Percentiles rank a stretch among this genome's conserved stretches.
Conservation (phyloP, 2,888 invertebrate species). For the Zelleria hepariella region DNA sequence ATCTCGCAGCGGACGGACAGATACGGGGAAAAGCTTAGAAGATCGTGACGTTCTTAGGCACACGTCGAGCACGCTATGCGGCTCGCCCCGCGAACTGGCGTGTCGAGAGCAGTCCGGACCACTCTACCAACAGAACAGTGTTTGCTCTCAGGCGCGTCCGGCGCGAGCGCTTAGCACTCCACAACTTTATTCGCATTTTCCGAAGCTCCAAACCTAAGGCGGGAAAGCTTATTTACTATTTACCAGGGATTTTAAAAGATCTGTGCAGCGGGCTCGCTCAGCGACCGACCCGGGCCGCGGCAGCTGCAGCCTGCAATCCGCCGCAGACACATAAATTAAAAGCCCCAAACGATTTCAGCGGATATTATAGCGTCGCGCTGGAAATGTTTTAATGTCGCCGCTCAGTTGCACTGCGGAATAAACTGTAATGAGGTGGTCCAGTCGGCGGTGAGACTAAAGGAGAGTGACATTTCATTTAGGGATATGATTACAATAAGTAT, state of each 20-base stretch:
- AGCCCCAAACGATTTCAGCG: not conserved
- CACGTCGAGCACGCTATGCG: too few species aligned
- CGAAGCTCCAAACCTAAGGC: not conserved
- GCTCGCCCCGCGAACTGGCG: too few species aligned
- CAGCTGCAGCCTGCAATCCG: not conserved
- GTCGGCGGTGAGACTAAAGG: not conserved
- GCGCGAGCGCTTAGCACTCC: not conserved
- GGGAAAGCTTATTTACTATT: not conserved
- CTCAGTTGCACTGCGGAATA: not conserved
- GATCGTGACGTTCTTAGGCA: too few species aligned
- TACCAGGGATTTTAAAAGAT: not conserved
- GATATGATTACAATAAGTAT: too few species aligned
- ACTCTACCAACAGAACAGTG: not conserved
- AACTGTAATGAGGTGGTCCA: not conserved
- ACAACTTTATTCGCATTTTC: not conserved
- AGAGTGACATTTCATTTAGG: too few species aligned
- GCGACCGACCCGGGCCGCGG: not conserved
- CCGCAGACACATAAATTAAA: not conserved
- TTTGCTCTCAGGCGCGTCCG: not conserved
- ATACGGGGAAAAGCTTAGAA: too few species aligned
- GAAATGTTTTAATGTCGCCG: not conserved
- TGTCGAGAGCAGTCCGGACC: too few species aligned
- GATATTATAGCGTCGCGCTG: not conserved
- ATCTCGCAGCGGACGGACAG: too few species aligned
- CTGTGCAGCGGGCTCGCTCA: not conserved